Evolutionary conservation across 1,140 invertebrate genomes (phyloP), one percentile per base, ranked within the genome.

Genomic region (Whitmania pigra): DNA sequence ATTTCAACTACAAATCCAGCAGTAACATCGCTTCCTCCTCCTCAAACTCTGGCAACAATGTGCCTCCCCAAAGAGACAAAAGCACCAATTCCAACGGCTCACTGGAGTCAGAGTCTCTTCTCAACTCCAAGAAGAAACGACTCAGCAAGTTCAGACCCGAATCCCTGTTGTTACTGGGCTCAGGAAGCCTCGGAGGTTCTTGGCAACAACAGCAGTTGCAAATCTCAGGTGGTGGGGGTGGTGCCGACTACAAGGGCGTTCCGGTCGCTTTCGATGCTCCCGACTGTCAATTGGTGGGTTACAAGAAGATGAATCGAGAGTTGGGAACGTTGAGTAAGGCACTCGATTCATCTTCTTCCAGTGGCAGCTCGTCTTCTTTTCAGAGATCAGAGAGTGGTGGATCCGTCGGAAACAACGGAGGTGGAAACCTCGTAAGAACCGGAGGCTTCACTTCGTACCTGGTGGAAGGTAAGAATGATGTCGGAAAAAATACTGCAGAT

Each of bases 261-360:
- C 69, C 53, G 29, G 69, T 70, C 22, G 69, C 69, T 25, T 25
- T 53, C 70, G 70, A 53, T 25, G 22, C 68, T 73, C 66, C 31
- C 53, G 75, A 77, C 72, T 77, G 78, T 67, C 74, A 73, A 53
- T 74, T 80, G 40, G 79, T 79, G 73, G 79, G 82, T 20, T 84
- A 83, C 72, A 76, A 79, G 55, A 84, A 84, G 69, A 60, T 73
- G 17, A 63, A 63, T n/a, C 57, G 29, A 63, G 29, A 63, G 22
- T 76, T 81, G 17, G 80, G 80, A 27, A 82, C 80, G 2, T 76
- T 81, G 40, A 79, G 77, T 74, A 77, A 78, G 18, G 57, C 31
- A 17, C 69, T 57, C 40, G 71, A 36, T 49, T 53, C 71, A 22
- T 27, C 27, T 20, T 53, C 29, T 36, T 43, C 67, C 40, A 22